Evolutionary conservation across 2,797 vertebrate genomes (phyloP).

Genomic region (Halcyon badia): DNA sequence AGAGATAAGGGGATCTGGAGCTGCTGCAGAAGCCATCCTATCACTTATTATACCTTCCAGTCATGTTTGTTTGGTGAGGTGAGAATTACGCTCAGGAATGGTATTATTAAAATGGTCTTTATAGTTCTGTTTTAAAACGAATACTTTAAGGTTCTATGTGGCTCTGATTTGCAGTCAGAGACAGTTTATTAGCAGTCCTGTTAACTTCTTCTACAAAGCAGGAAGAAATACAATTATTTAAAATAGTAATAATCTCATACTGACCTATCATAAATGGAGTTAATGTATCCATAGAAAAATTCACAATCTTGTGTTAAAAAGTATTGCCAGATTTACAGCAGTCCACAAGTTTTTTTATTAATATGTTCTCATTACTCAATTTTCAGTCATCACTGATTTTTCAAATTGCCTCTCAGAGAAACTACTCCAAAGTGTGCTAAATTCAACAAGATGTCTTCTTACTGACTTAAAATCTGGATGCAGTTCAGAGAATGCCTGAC

Average conservation of each 20-base stretch:
- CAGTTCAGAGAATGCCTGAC: not conserved
- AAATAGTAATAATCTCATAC: not conserved
- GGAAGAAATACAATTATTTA: not conserved
- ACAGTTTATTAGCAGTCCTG: not conserved
- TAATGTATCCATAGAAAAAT: not conserved
- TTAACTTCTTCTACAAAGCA: no score
- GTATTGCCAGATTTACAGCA: not conserved
- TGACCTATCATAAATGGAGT: not conserved
- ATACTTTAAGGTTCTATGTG: not conserved
- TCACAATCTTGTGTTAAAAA: not conserved
- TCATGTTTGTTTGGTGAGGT: not conserved
- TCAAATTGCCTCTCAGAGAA: not conserved
- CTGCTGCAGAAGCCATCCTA: not conserved
- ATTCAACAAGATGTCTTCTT: not conserved
- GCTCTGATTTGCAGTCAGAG: not conserved
- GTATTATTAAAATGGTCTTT: not conserved
- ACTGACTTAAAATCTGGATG: not conserved
- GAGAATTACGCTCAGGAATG: not conserved
- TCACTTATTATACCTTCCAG: not conserved
- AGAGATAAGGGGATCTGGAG: accelerated
- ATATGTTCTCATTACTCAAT: not conserved
- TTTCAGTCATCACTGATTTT: not conserved
- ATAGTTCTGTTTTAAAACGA: not conserved
- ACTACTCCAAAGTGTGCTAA: not conserved
- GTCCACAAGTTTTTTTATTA: not conserved